Base-by-base conservation (phyloP, 1,140 invertebrate species). In the Macrosteles quadrilineatus region DNA sequence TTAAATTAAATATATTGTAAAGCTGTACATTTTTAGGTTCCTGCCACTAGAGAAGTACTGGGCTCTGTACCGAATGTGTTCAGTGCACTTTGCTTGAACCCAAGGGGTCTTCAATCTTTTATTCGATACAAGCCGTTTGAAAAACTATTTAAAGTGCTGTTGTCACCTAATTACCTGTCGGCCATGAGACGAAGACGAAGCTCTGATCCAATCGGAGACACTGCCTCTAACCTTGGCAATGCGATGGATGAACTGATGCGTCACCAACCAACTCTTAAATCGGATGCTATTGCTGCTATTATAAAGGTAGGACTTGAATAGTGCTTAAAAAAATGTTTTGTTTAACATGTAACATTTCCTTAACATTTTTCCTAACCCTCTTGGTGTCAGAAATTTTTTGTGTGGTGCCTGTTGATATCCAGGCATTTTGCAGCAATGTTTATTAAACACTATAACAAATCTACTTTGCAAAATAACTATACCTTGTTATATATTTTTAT, bases 231-330 rank as follows among this genome's bases (percentile, higher is more conserved):
- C 83, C 81, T 97, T 19, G 95, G 95, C 25, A 95, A 91, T 82
- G 91, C 94, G 1, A 95, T 97, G 92, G 95, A 97, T 80, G 95
- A 97, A 78, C 77, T 97, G 1, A 95, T 97, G 90, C 85, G 95
- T 69, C 94, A 97, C 80, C 95, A 97, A 78, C 94, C 95, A 0
- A 92, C 89, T 70, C 81, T 97, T 17, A 87, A 92, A 79, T 82
- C 86, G 6, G 89, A 91, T 76, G 93, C 93, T 4, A 95, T 90
- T 0, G 85, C 86, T 36, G 92, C 93, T 1, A 94, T 96, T 71
- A 91, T 96, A 2, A 90, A 92, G 78, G 85, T 87, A 80, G 31
- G 17, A 36, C 32, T 36, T 36, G 4, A 25, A 25, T 3, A 53
- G n/a, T 53, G 23, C n/a, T n/a, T 53, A 11, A 43, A 43, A 11